These are phyloP conservation scores for Nephrotoma appendiculata DNA, from an alignment of 2,888 invertebrate species.

Conservation along the genomic window DNA sequence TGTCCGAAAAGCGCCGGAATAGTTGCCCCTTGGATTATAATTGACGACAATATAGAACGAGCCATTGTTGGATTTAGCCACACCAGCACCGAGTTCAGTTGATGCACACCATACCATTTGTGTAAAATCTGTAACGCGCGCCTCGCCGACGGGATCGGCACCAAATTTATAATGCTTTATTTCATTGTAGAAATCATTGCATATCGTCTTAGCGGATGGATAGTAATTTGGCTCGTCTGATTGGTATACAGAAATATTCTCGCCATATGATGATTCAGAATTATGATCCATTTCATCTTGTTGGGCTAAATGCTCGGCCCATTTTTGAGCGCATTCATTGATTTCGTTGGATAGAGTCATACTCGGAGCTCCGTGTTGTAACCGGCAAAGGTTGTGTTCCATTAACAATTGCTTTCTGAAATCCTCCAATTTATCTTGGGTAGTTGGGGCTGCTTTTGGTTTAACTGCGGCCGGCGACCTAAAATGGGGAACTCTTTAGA, in stretches of 20 bases:
- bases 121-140: conserved; percentile 50
- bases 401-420: not conserved
- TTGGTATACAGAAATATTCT: not conserved
- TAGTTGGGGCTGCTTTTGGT: not conserved
- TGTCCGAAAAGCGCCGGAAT: conserved; percentile 56
- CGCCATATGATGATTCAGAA: not conserved
- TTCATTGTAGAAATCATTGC: conserved; percentile 37
- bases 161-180: conserved; percentile 45
- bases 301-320: not conserved
- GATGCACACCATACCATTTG: conserved; percentile 68
- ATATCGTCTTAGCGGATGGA: not conserved
- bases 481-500: not conserved
- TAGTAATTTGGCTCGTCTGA: not conserved
- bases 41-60: conserved; percentile 74
- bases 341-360: not conserved
- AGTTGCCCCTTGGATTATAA: conserved; percentile 80
- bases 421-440: not conserved
- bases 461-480: not conserved
- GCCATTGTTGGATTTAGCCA: conserved; percentile 49
- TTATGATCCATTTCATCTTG: not conserved
- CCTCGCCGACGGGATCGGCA: conserved; percentile 38
- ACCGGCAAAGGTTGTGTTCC: not conserved
- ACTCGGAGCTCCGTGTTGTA: not conserved
- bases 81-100: conserved; percentile 59
- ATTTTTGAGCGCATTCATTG: not conserved